Base-by-base conservation (phyloP, 1,140 invertebrate species). In the Aphelenchoides fujianensis region DNA sequence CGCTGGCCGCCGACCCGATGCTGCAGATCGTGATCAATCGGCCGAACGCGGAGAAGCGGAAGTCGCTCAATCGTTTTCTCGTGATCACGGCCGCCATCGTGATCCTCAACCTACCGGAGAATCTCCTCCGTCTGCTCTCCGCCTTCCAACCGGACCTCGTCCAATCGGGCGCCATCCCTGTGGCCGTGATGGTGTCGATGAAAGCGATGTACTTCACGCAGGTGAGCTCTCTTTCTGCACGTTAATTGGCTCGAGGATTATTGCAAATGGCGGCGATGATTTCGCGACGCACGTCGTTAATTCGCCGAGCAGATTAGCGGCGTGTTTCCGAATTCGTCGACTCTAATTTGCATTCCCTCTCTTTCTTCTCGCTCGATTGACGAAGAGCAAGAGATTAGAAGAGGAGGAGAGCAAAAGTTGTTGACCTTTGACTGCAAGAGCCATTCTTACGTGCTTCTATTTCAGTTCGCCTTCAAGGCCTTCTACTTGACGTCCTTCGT, bases 401-500 rank as follows among this genome's bases (percentile, higher is more conserved):
- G n/a, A n/a, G n/a, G n/a, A n/a, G n/a, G n/a, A n/a, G n/a, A n/a
- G n/a, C n/a, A n/a, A n/a, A n/a, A n/a, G n/a, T n/a, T n/a, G n/a
- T n/a, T n/a, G n/a, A n/a, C n/a, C n/a, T n/a, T n/a, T n/a, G n/a
- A n/a, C n/a, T n/a, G n/a, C n/a, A n/a, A n/a, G n/a, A n/a, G n/a
- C n/a, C n/a, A n/a, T n/a, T n/a, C n/a, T n/a, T n/a, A n/a, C n/a
- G n/a, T n/a, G n/a, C n/a, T 68, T 31, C n/a, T 48, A 74, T 52
- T 74, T 76, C 48, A 75, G 74, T 75, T 75, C 59, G 48, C 69
- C 9, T 75, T 75, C 59, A 78, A 78, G 31, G 48, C 74, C 69
- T 75, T 75, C 74, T 75, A 75, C 54, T 62, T 75, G 27, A 73
- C 74, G 52, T 77, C 75, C 23, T 77, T 77, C 34, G 74, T 75